Evolutionary conservation across 2,113 vertebrate genomes (phyloP), one percentile per base, ranked within the genome.

Genomic region (Tursiops truncatus): DNA sequence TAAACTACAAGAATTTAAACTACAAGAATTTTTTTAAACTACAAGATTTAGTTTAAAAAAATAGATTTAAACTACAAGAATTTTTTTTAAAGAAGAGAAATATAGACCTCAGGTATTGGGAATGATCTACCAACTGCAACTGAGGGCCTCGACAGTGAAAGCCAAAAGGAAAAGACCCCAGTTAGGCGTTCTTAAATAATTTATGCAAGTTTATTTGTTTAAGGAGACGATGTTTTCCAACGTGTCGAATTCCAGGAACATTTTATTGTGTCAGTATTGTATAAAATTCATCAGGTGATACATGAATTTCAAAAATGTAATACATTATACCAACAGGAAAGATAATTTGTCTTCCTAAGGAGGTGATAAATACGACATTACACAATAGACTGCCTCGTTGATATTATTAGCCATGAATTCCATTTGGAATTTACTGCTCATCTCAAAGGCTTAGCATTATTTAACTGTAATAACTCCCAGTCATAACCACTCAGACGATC

Each of bases 191-290:
- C 87, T 87, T 83, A 33, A 76, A 63, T 73, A 84, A 93, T 95
- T 73, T 76, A 83, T 84, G 67, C 73, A 96, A 89, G 86, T 94
- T 96, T 58, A 53, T 96, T 93, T 94, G 79, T 88, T 95, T 93
- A 91, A 93, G 71, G 25, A 95, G 77, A 95, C 71, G 82, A 58
- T 95, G 67, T 93, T 96, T 93, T 94, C 74, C 91, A 91, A 98
- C 5, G 17, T 81, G 82, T 74, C 36, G 9, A 91, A 91, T 83
- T 58, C 68, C 47, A 81, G 47, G 71, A 91, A 92, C 10, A 11
- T 71, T 97, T 95, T 77, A 76, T 89, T 91, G 70, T 65, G 56
- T 87, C 91, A 53, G 74, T 94, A 60, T 93, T 93, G 87, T 38
- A 95, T 89, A 86, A 93, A 96, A 90, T 87, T 93, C 41, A 96